These are phyloP conservation scores for Rhabdophis nuchalis DNA, from an alignment of 2,797 vertebrate species.

Conservation along the genomic window DNA sequence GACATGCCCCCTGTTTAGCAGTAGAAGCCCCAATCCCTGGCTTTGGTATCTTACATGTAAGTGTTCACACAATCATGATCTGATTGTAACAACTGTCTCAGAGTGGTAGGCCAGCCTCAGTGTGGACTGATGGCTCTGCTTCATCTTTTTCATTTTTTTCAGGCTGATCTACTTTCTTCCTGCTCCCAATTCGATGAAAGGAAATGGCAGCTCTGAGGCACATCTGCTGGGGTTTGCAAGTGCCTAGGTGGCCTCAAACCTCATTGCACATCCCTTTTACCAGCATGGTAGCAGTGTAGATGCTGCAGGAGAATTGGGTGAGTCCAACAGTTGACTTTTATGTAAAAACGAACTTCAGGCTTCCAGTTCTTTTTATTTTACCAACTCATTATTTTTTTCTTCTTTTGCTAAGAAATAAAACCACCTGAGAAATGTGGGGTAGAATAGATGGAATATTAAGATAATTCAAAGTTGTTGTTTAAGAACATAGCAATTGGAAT, in stretches of 20 bases:
- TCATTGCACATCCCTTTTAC: conserved; percentile 18
- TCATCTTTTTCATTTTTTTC: conserved; percentile 34
- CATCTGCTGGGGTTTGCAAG: neutral
- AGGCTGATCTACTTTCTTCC: neutral
- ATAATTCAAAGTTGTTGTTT: neutral
- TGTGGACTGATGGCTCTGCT: conserved; percentile 20
- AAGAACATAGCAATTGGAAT: neutral
- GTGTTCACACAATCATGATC: conserved; percentile 26
- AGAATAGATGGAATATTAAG: neutral
- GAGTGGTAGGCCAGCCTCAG: conserved; percentile 7
- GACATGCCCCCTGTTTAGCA: conserved; percentile 28
- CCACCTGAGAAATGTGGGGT: neutral
- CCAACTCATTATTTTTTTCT: neutral
- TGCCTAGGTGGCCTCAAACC: neutral
- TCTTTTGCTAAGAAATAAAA: neutral
- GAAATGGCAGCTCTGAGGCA: conserved; percentile 33
- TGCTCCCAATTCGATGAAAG: conserved; percentile 10
- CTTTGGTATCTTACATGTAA: conserved; percentile 36
- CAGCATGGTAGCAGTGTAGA: conserved; percentile 19
- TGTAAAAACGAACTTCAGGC: neutral
- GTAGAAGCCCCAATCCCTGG: neutral
- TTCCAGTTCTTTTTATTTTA: neutral
- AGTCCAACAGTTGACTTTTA: neutral
- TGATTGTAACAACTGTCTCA: conserved; percentile 15
- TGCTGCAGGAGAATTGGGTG: conserved; percentile 12